Percentiles rank a stretch among this genome's conserved stretches.
phyloP scores from a whole-genome alignment of 2,888 invertebrate genomes.

The Macroteleia sp. region DNA sequence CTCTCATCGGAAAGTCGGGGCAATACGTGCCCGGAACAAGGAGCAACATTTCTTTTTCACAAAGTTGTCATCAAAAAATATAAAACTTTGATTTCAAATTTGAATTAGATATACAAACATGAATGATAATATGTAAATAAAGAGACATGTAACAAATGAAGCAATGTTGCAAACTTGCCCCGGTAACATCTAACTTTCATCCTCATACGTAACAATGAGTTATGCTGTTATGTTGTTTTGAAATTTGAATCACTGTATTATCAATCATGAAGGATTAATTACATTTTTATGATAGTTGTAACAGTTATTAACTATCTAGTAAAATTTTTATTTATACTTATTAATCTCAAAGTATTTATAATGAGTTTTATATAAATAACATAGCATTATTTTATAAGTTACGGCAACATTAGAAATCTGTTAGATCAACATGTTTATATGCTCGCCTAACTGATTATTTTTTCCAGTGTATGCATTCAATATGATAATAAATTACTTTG shows the following conservation, averaged over 20 bases:
- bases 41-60: background rate
- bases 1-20: constrained; percentile 35
- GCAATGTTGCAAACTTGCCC: constrained; percentile 20
- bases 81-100: background rate
- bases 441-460: too few species aligned
- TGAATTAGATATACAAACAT: background rate
- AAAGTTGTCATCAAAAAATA: background rate
- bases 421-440: too few species aligned
- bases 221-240: constrained; percentile 40
- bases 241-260: constrained; percentile 48
- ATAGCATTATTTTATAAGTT: too few species aligned
- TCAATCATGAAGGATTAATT: constrained; percentile 30
- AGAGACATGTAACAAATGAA: too few species aligned
- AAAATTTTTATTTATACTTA: too few species aligned
- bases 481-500: too few species aligned
- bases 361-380: too few species aligned
- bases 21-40: constrained; percentile 44
- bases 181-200: constrained; percentile 8
- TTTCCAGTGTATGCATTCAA: too few species aligned
- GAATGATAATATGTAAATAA: background rate
- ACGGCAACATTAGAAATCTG: too few species aligned
- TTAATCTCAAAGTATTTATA: too few species aligned
- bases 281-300: constrained; percentile 52
- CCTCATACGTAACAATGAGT: background rate
- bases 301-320: too few species aligned